Conservation (phyloP, 2,888 invertebrate species). For the Rhopalosiphum nymphaeae region DNA sequence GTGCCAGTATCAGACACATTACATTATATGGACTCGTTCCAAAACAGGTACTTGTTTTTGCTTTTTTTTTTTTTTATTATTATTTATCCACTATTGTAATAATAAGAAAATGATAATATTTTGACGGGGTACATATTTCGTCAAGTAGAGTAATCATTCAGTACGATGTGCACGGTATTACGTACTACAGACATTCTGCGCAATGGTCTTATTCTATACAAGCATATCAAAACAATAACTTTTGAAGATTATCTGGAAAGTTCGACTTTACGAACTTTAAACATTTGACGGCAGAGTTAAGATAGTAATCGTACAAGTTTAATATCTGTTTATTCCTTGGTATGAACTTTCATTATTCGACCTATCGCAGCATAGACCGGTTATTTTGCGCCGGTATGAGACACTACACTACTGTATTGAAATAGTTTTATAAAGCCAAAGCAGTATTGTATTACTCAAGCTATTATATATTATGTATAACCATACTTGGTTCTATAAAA, state of each 20-base stretch:
- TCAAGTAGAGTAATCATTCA: background rate
- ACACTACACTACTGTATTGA: background rate
- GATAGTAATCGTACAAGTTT: background rate
- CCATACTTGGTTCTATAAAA: slow-evolving; percentile 47
- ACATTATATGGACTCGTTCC: slow-evolving; percentile 7
- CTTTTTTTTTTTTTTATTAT: background rate
- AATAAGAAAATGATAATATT: background rate
- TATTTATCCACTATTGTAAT: background rate
- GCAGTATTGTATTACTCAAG: slow-evolving; percentile 50
- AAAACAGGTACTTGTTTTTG: slow-evolving; percentile 26
- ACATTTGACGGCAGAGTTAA: background rate
- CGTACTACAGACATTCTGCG: background rate
- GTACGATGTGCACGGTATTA: background rate
- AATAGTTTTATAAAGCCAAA: slow-evolving; percentile 50
- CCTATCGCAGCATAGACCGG: slow-evolving; percentile 7
- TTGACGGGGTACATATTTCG: background rate
- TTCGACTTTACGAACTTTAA: background rate
- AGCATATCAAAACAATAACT: background rate
- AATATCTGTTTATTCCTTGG: slow-evolving; percentile 2
- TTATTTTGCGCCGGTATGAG: background rate
- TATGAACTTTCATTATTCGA: slow-evolving; percentile 37
- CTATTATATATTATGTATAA: background rate
- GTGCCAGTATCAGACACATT: background rate
- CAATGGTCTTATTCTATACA: background rate
- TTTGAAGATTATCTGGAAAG: slow-evolving; percentile 24